Evolutionary conservation across 2,888 invertebrate genomes (phyloP).

Genomic region (Bembecia ichneumoniformis): DNA sequence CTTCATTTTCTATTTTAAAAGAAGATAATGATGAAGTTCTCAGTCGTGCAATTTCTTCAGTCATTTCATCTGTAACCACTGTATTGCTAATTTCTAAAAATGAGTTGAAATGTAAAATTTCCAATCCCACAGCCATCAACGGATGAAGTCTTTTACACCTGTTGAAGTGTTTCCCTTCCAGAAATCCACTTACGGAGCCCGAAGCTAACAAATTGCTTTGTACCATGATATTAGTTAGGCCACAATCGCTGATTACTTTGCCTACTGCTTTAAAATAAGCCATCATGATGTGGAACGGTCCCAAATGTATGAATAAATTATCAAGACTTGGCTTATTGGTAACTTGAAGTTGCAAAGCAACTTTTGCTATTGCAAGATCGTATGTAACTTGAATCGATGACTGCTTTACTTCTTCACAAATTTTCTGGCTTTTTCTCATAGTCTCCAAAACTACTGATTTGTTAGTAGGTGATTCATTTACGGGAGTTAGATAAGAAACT

Average conservation of each 20-base stretch:
- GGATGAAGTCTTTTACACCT: constrained; percentile 18
- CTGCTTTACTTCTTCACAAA: constrained; percentile 17
- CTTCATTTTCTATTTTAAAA: constrained; percentile 8
- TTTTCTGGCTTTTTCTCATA: constrained; percentile 15
- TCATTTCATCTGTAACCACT: constrained; percentile 5
- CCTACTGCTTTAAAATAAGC: constrained; percentile 23
- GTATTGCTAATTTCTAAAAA: constrained; percentile 7
- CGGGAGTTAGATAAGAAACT: constrained; percentile 24
- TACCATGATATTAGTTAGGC: constrained; percentile 18
- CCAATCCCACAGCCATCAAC: constrained; percentile 8
- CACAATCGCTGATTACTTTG: constrained; percentile 20
- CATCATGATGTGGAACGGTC: constrained; percentile 20
- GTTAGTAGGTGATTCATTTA: constrained; percentile 26
- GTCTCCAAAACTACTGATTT: constrained; percentile 20
- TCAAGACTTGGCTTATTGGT: constrained; percentile 15
- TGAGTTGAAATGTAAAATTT: constrained; percentile 12
- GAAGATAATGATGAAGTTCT: constrained; percentile 2
- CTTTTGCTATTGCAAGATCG: constrained; percentile 20
- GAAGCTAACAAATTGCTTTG: constrained; percentile 18
- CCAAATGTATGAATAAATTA: constrained; percentile 20
- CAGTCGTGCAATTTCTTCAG: constrained; percentile 6
- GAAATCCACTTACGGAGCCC: constrained; percentile 23
- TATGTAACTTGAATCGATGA: constrained; percentile 19
- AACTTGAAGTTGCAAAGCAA: constrained; percentile 15
- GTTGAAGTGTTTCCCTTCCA: constrained; percentile 25